phyloP scores from a whole-genome alignment of 2,888 invertebrate species.

The Erebia ligea region DNA sequence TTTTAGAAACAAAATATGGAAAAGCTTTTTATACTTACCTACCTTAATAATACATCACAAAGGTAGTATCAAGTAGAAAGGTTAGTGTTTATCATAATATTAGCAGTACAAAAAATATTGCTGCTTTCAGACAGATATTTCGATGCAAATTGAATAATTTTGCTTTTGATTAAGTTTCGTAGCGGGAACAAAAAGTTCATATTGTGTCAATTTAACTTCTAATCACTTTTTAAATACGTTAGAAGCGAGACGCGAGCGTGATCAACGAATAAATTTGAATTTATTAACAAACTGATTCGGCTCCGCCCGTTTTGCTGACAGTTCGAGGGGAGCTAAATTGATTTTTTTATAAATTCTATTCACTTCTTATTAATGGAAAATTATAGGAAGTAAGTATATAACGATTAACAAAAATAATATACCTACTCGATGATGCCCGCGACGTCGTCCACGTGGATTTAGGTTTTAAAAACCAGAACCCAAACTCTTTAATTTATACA shows the following conservation, averaged over 20 bases:
- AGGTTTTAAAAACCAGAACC: too few relatives aligned
- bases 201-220: conserved; percentile 83
- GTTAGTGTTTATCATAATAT: conserved; percentile 11
- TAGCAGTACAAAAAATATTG: conserved; percentile 23
- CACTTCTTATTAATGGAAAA: conserved; percentile 37
- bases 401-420: conserved; percentile 1
- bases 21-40: conserved; percentile 17
- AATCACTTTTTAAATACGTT: conserved; percentile 83
- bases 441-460: too few relatives aligned
- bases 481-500: too few relatives aligned
- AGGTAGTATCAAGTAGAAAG: neutral
- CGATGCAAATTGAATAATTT: conserved; percentile 76
- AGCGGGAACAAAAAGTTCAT: conserved; percentile 78
- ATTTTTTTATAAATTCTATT: conserved; percentile 53
- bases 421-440: neutral
- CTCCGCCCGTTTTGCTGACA: conserved; percentile 64
- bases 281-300: conserved; percentile 74
- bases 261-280: conserved; percentile 83
- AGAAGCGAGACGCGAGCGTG: conserved; percentile 69
- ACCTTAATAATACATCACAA: conserved; percentile 10
- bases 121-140: conserved; percentile 46
- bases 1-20: conserved; percentile 32
- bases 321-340: conserved; percentile 77
- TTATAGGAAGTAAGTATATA: conserved; percentile 16
- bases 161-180: conserved; percentile 68